A percentile compares a stretch with the other conserved stretches of the same genome.
Conservation (phyloP, 2,113 vertebrate species). For the Hydrochoerus hydrochaeris region DNA sequence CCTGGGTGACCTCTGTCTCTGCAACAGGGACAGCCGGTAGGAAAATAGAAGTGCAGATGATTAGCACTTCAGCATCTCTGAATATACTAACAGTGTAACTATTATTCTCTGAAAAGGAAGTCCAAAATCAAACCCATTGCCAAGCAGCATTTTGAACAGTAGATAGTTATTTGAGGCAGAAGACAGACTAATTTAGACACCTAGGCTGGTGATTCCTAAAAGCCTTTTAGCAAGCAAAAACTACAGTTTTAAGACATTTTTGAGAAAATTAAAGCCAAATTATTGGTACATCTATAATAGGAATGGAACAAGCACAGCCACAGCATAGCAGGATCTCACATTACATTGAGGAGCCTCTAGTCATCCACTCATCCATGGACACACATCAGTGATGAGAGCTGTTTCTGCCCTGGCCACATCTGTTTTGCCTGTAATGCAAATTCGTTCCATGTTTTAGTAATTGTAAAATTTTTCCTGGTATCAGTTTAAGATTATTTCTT, state of each 20-base stretch:
- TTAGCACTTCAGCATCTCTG: neutral
- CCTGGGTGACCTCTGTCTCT: neutral
- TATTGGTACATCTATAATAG: neutral
- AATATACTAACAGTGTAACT: neutral
- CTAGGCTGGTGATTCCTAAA: neutral
- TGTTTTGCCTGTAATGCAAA: neutral
- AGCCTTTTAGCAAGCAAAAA: neutral
- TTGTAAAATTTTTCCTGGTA: neutral
- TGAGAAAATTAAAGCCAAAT: neutral
- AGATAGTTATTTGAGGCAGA: neutral
- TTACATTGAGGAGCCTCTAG: too few relatives aligned
- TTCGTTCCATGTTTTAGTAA: neutral
- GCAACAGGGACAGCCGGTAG: neutral
- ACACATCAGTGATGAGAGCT: fast-evolving
- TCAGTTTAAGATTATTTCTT: neutral
- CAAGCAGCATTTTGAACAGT: neutral
- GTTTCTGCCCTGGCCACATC: neutral
- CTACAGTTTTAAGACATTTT: neutral
- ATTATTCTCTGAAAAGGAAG: neutral
- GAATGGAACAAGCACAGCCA: too few relatives aligned
- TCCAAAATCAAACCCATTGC: neutral
- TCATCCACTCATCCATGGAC: neutral
- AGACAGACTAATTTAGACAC: neutral
- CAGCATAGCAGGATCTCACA: too few relatives aligned
- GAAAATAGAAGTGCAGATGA: neutral